phyloP scores from a whole-genome alignment of 2,113 vertebrate genomes.

The Bufo gargarizans region DNA sequence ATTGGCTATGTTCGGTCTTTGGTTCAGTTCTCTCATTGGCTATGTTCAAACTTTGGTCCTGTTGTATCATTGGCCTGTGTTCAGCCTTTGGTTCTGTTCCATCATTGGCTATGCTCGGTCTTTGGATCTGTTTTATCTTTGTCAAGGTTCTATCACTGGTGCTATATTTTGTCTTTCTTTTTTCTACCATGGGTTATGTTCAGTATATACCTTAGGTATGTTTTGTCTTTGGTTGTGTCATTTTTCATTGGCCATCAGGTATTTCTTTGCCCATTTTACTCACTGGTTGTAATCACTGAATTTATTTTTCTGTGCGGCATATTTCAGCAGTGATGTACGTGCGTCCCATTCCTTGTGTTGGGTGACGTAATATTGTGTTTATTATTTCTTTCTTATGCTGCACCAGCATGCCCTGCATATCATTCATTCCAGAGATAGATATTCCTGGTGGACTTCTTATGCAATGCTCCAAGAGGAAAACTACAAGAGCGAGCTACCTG shows the following conservation, averaged over 20 bases:
- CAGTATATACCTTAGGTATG: not conserved
- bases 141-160: not conserved
- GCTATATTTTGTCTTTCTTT: not conserved
- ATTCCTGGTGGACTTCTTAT: not conserved
- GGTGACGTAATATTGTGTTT: not conserved
- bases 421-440: not conserved
- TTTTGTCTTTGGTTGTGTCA: too few species aligned
- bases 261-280: too few species aligned
- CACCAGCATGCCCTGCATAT: not conserved
- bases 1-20: not conserved
- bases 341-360: not conserved
- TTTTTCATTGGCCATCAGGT: not conserved
- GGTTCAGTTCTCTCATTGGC: not conserved
- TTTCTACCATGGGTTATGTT: not conserved
- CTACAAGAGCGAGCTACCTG: not conserved
- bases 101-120: not conserved
- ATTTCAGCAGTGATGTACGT: not conserved
- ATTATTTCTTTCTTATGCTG: not conserved
- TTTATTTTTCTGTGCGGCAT: not conserved
- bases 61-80: not conserved
- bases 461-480: not conserved
- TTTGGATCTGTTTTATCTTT: not conserved
- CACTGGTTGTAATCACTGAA: not conserved
- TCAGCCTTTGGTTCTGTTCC: not conserved
- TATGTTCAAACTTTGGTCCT: not conserved